These are phyloP conservation scores for Drosophila pseudotalamancana DNA, from an alignment of 2,888 invertebrate species.

Conservation along the genomic window DNA sequence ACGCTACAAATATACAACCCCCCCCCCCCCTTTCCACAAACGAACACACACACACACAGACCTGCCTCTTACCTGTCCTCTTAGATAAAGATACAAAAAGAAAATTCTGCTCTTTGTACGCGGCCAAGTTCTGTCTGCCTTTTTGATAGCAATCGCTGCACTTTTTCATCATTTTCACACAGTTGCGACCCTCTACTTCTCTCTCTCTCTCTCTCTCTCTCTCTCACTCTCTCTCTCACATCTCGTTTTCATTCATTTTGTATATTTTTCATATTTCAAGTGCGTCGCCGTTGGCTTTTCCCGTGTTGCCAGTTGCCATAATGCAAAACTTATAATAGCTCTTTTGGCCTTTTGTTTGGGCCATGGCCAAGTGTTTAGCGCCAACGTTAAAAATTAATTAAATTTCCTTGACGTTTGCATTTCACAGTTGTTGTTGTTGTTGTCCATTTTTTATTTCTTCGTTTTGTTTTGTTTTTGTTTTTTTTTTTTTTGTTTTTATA, in stretches of 20 bases:
- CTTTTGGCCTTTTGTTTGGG: conserved; percentile 39
- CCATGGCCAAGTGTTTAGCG: conserved; percentile 56
- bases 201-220: conserved; percentile 1
- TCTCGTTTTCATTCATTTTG: conserved; percentile 59
- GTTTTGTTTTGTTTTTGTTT: not conserved
- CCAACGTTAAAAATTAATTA: conserved; percentile 73
- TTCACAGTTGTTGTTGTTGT: conserved; percentile 3
- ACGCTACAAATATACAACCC: conserved; percentile 10
- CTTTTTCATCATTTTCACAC: conserved; percentile 58
- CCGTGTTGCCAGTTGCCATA: conserved; percentile 37
- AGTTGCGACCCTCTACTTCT: conserved; percentile 7
- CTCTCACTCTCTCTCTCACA: conserved; percentile 39
- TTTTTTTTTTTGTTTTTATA: not conserved
- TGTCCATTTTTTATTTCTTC: not conserved
- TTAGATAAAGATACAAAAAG: conserved; percentile 1
- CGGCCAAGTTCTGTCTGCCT: conserved; percentile 33
- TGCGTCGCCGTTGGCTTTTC: conserved; percentile 47
- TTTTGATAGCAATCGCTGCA: conserved; percentile 53
- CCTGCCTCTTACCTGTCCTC: not conserved
- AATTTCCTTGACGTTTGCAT: conserved; percentile 50
- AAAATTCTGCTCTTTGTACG: not conserved
- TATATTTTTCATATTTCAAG: conserved; percentile 53
- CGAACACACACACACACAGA: not conserved
- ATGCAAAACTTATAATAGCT: conserved; percentile 45
- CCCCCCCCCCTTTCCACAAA: conserved; percentile 1